Base-by-base conservation (phyloP, 2,888 invertebrate species). In the Sialis lutaria region DNA sequence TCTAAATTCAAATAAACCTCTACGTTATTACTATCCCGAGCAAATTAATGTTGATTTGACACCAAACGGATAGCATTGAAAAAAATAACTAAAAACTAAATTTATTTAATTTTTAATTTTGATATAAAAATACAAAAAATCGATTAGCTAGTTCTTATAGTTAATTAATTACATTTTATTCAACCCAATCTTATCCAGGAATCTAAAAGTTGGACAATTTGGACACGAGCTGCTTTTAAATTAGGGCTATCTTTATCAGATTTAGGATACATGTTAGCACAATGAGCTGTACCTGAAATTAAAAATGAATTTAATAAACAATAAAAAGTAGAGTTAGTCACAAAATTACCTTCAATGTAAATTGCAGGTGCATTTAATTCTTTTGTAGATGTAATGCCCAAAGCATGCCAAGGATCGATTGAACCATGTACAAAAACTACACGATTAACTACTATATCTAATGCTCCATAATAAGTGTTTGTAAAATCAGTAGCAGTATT, bases 251-350 rank as follows among this genome's bases (percentile, higher is more conserved):
- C 92, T 1, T 67, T 60, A 1, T 70, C 66, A 6, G 74, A 67
- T 6, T 77, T 66, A 32, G 91, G 89, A 61, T 92, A 92, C 88
- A 92, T 88, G 60, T 91, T 84, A 1, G 92, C 91, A 64, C 92
- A 93, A 62, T 93, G 92, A 6, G 92, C 91, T n/a, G 91, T 89
- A 39, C 89, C 90, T 87, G 58, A 3, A 67, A 61, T n/a, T 48
- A 35, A 22, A 22, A 22, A 22, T 22, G 22, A 22, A 22, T 22
- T 22, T 22, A 22, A 22, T 4, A 22, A 22, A 22, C 22, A 22
- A 4, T 22, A 22, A 22, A 22, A 22, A 22, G 22, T 22, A 22
- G 22, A 2, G 22, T 22, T 22, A 22, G 22, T 22, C 22, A 22
- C 22, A 22, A 22, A 22, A 22, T 54, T 60, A 82, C 86, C 86